A percentile compares a stretch with the other conserved stretches of the same genome.
phyloP scores from a whole-genome alignment of 2,888 invertebrate genomes.

The Dryocosmus kuriphilus region DNA sequence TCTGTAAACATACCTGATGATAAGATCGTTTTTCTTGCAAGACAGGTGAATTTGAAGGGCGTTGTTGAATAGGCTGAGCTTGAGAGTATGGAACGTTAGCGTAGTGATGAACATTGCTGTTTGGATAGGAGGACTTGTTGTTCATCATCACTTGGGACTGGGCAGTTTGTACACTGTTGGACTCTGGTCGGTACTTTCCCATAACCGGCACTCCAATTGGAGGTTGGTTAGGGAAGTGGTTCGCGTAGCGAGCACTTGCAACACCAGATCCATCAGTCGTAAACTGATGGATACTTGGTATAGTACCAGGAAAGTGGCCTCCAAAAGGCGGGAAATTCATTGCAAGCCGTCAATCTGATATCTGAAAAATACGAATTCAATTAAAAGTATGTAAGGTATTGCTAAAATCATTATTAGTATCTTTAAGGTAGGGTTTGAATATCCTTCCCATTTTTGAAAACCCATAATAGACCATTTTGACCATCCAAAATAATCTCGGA shows the following conservation, averaged over 20 bases:
- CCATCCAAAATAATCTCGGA: no score
- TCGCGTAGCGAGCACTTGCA: conserved; percentile 74
- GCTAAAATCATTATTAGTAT: not conserved
- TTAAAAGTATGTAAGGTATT: not conserved
- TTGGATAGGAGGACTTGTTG: conserved; percentile 73
- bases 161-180: conserved; percentile 73
- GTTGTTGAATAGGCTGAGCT: conserved; percentile 74
- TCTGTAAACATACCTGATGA: conserved; percentile 69
- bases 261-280: conserved; percentile 82
- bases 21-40: conserved; percentile 75
- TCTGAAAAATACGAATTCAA: conserved; percentile 59
- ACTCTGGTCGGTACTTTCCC: conserved; percentile 80
- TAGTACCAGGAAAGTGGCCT: conserved; percentile 87
- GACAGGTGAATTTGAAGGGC: conserved; percentile 74
- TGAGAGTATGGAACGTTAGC: conserved; percentile 75
- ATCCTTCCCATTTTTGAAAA: no score
- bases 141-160: conserved; percentile 77
- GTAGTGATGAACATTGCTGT: conserved; percentile 76
- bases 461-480: no score
- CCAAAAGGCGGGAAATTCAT: conserved; percentile 95
- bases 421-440: no score
- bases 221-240: conserved; percentile 80
- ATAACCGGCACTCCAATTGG: conserved; percentile 80
- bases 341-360: conserved; percentile 73
- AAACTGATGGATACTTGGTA: conserved; percentile 91